Conservation (phyloP, 2,888 invertebrate genomes). For the Ophion ventricosus region DNA sequence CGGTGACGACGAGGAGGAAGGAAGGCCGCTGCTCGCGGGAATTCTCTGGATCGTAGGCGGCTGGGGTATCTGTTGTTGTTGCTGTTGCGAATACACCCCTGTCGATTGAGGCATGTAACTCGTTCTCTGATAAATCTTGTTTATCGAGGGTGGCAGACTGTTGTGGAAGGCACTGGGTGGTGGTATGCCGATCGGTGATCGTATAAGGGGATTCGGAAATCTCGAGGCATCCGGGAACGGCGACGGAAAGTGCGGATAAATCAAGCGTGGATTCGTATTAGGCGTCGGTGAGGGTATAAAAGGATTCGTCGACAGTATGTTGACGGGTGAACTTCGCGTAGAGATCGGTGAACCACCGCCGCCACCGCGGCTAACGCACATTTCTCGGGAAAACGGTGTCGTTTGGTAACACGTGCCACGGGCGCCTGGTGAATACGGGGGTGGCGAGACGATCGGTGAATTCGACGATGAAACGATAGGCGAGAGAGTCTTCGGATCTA, state of each 20-base stretch:
- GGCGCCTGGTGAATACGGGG: slow-evolving; percentile 79
- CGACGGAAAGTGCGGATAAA: slow-evolving; percentile 79
- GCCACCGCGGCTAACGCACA: slow-evolving; percentile 72
- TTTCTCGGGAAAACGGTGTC: slow-evolving; percentile 77
- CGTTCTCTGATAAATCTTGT: slow-evolving; percentile 79
- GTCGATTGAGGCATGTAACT: slow-evolving; percentile 78
- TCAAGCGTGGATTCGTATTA: slow-evolving; percentile 80
- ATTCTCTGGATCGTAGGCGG: slow-evolving; percentile 80
- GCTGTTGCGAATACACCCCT: slow-evolving; percentile 60
- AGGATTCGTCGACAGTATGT: slow-evolving; percentile 82
- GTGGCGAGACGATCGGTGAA: slow-evolving; percentile 79
- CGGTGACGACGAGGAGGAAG: slow-evolving; percentile 72
- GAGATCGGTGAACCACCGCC: slow-evolving; percentile 77
- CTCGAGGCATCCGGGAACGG: slow-evolving; percentile 76
- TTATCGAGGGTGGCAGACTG: slow-evolving; percentile 81
- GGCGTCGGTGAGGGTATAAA: slow-evolving; percentile 82
- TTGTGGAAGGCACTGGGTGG: slow-evolving; percentile 82
- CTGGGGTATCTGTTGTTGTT: slow-evolving; percentile 68
- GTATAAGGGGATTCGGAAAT: slow-evolving; percentile 79
- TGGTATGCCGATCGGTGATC: slow-evolving; percentile 79
- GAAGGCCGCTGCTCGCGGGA: slow-evolving; percentile 77
- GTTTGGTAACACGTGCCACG: slow-evolving; percentile 69
- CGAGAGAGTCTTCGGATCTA: slow-evolving; percentile 86
- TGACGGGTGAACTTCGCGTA: slow-evolving; percentile 80
- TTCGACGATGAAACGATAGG: slow-evolving; percentile 82